Conservation (phyloP, 2,113 vertebrate genomes). For the Alces alces region DNA sequence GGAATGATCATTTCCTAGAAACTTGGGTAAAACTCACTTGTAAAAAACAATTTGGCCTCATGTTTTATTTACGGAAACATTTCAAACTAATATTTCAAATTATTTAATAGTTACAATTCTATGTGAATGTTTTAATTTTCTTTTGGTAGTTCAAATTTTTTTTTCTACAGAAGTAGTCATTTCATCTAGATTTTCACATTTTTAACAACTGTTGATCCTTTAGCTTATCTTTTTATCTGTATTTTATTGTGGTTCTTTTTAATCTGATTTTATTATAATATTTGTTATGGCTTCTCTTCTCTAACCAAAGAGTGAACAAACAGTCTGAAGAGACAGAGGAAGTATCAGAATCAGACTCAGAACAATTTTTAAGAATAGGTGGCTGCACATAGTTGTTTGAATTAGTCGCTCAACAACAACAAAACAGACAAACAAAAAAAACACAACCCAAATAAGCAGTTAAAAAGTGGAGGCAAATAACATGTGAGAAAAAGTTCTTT, state of each 20-base stretch:
- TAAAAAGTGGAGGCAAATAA: background rate
- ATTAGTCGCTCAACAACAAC: background rate
- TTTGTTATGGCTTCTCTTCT: background rate
- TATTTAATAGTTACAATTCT: background rate
- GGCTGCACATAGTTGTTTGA: background rate
- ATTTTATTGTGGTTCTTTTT: background rate
- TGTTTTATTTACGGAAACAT: background rate
- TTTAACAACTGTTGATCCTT: background rate
- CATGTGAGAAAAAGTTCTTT: background rate
- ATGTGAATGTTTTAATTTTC: background rate
- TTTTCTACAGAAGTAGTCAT: background rate
- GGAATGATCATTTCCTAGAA: background rate
- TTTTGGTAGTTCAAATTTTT: background rate
- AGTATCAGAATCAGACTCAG: background rate
- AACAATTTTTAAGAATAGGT: background rate
- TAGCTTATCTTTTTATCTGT: background rate
- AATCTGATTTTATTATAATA: background rate
- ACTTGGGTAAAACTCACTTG: background rate
- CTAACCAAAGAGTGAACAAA: background rate
- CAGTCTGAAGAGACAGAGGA: background rate
- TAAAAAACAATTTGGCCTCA: background rate
- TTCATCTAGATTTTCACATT: background rate
- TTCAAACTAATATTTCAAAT: background rate
- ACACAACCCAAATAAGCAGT: background rate
- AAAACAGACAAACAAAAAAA: background rate